Conservation (phyloP, 2,888 invertebrate genomes). For the Melolontha melolontha region DNA sequence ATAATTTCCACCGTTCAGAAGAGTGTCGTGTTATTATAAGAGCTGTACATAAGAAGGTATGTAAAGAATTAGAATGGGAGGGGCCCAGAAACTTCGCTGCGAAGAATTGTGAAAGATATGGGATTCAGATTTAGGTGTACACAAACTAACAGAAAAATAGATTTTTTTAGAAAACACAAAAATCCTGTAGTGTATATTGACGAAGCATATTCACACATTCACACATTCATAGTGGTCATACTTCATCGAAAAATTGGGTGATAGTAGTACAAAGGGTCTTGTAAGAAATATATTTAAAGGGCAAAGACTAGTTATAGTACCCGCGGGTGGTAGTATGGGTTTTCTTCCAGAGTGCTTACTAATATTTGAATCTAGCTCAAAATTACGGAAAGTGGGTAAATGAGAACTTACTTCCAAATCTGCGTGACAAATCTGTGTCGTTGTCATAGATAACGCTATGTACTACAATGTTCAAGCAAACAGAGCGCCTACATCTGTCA, state of each 20-base stretch:
- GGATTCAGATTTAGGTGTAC: conserved; percentile 11
- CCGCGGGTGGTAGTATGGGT: not conserved
- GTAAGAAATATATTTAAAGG: too few relatives aligned
- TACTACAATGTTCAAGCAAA: too few relatives aligned
- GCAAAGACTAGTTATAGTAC: conserved; percentile 9
- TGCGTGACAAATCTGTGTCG: conserved; percentile 1
- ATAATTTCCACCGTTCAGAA: too few relatives aligned
- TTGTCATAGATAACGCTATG: not conserved
- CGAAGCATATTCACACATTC: not conserved
- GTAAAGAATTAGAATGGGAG: too few relatives aligned
- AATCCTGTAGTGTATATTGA: too few relatives aligned
- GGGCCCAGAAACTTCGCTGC: not conserved
- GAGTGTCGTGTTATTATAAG: too few relatives aligned
- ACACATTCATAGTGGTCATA: too few relatives aligned
- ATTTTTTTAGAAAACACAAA: conserved; percentile 2
- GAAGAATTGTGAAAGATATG: conserved; percentile 3
- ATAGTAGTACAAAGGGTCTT: too few relatives aligned
- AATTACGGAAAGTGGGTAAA: not conserved
- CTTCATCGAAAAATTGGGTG: too few relatives aligned
- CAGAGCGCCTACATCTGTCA: too few relatives aligned
- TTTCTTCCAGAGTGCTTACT: too few relatives aligned
- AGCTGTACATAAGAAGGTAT: too few relatives aligned
- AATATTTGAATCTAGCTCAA: conserved; percentile 4
- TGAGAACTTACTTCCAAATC: conserved; percentile 7
- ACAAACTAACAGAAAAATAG: conserved; percentile 2